Evolutionary conservation across 2,888 invertebrate genomes (phyloP), one percentile per base, ranked within the genome.

Genomic region (Mythimna loreyi): DNA sequence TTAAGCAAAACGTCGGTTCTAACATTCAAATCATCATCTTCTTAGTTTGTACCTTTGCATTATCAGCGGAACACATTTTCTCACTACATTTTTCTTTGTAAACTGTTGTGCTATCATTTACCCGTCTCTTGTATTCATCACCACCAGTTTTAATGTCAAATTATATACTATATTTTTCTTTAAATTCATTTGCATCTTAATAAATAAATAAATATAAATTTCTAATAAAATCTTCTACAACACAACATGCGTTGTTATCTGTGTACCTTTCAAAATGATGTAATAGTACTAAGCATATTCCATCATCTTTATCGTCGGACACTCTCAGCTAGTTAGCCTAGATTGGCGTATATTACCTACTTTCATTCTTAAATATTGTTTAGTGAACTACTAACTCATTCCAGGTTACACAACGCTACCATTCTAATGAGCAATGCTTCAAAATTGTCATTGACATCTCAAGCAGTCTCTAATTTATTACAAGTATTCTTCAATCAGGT

Each of bases 401-500:
- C 19, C 9, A 4, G 23, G 45, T 74, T 63, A 53, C 58, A 64
- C 47, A 66, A 70, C 56, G 55, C 49, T 47, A 40, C 56, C 36
- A 56, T 72, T 66, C 53, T 73, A 64, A 80, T 72, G 63, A 67
- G 57, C 49, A 47, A 9, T 56, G 7, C 75, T 75, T 50, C 43
- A 67, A 65, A 65, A 66, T 30, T 68, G 67, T 80, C 77, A 36
- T 69, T 77, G 63, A 80, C 73, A 58, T 78, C 70, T 78, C 70
- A 70, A 81, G 43, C 13, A 67, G 65, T 57, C 72, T 67, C 66
- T 81, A 72, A 70, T 72, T 66, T 78, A 64, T 71, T 78, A 80
- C 64, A 67, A 83, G 78, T 72, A 63, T 72, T 64, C 80, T 80
- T 72, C 56, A 80, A 72, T 75, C 79, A 83, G 74, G 59, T 75